Percentiles rank a stretch among this genome's conserved stretches.
Evolutionary conservation across 2,113 vertebrate genomes (phyloP).

Genomic region (Anguilla japonica): DNA sequence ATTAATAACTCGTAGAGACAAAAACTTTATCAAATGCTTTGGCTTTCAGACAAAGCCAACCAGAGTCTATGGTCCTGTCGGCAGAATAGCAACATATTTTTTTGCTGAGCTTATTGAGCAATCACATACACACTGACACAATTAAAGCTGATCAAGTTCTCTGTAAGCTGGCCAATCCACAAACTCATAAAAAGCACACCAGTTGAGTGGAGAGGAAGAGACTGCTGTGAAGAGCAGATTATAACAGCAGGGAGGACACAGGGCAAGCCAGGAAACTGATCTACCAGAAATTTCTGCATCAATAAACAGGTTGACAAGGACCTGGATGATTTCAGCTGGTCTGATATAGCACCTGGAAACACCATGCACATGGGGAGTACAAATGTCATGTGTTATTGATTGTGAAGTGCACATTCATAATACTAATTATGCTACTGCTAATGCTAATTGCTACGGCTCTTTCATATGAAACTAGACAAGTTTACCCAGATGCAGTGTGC

Average conservation of each 20-base stretch:
- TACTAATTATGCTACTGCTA: too few species aligned
- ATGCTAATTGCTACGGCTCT: too few species aligned
- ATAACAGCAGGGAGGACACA: slow-evolving; percentile 25
- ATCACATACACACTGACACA: not conserved
- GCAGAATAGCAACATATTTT: too few species aligned
- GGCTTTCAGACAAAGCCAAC: too few species aligned
- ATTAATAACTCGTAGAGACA: too few species aligned
- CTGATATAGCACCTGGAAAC: not conserved
- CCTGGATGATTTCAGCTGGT: not conserved
- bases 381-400: not conserved
- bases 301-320: not conserved
- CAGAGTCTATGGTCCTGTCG: too few species aligned
- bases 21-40: too few species aligned
- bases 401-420: too few species aligned
- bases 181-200: not conserved
- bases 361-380: not conserved
- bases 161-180: slow-evolving; percentile 2
- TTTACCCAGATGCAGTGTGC: too few species aligned
- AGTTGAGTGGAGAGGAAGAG: slow-evolving; percentile 25
- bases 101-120: too few species aligned
- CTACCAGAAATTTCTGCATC: slow-evolving; percentile 9
- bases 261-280: slow-evolving; percentile 31
- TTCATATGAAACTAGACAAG: too few species aligned
- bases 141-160: not conserved
- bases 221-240: slow-evolving; percentile 40